Conservation (phyloP, 1,140 invertebrate genomes). For the Littorina saxatilis region DNA sequence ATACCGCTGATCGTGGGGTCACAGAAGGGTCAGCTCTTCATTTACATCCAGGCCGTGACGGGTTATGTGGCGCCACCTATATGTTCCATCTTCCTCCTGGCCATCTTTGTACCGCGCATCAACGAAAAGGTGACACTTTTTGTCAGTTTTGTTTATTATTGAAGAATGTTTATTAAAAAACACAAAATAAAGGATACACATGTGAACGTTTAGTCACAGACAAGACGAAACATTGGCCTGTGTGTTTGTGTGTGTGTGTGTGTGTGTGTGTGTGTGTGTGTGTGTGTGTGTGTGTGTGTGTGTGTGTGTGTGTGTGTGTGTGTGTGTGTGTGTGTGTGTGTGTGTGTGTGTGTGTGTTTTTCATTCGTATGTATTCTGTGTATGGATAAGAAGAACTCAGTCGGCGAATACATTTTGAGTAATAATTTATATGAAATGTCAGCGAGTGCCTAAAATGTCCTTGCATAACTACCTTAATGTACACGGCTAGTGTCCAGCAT, state of each 20-base stretch:
- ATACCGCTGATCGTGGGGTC: slow-evolving; percentile 78
- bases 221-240: not conserved
- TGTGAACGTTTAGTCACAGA: not conserved
- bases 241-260: no score
- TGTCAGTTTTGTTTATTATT: not conserved
- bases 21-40: slow-evolving; percentile 78
- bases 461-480: no score
- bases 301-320: not conserved
- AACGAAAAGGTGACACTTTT: slow-evolving; percentile 76
- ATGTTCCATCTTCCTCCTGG: slow-evolving; percentile 79
- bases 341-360: no score
- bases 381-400: not conserved
- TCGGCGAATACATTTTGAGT: no score
- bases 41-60: slow-evolving; percentile 80
- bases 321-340: not conserved
- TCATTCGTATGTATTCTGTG: not conserved
- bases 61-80: slow-evolving; percentile 80
- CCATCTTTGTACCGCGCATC: slow-evolving; percentile 76
- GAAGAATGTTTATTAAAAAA: not conserved
- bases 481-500: no score
- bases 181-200: not conserved
- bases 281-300: no score
- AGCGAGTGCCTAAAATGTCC: no score
- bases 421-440: no score
- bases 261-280: no score